Evolutionary conservation across 2,888 invertebrate genomes (phyloP), one percentile per base, ranked within the genome.

Genomic region (Pycnomerus fuliginosus): DNA sequence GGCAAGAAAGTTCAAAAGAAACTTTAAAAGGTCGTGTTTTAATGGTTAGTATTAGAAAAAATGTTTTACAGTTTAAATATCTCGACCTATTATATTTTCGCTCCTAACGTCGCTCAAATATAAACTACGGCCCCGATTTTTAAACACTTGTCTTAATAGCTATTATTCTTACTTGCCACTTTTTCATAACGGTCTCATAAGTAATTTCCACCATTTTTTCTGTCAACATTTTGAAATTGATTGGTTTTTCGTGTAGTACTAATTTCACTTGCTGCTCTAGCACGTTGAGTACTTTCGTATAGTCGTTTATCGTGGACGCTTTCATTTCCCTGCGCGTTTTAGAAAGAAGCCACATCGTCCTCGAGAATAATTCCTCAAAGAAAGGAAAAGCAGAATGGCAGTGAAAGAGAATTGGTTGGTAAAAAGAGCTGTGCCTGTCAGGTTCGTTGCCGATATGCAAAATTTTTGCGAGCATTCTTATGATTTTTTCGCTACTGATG

Each of bases 321-420:
- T 65, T 68, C 72, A 71, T 72, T 52, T 72, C 71, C 24, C 66
- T 53, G 48, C 70, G 60, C 0, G 70, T 71, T 49, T 65, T 65
- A 1, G 70, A 69, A 22, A 72, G 44, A 10, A 70, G 49, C 68
- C 67, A 69, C 68, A 71, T 68, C 1, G 66, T 63, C 39, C 69
- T 53, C 0, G 68, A 67, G 53, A 70, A 72, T 12, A 72, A 52
- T 50, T 72, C 71, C 32, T 62, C 57, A 28, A 71, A 62, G 48
- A 70, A 70, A 7, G 67, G 64, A 3, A 50, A 56, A 38, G 59
- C 61, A 2, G 61, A 54, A 3, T 61, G 55, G 11, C 62, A 61
- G 23, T 60, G 60, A 50, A 70, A 72, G 17, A 69, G 53, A 25
- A 69, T 52, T 0, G 72, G 72, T 38, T 70, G 67, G 35, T 68